phyloP scores from a whole-genome alignment of 92 coral and sea anemone genomes.

The Pocillopora grandis region DNA sequence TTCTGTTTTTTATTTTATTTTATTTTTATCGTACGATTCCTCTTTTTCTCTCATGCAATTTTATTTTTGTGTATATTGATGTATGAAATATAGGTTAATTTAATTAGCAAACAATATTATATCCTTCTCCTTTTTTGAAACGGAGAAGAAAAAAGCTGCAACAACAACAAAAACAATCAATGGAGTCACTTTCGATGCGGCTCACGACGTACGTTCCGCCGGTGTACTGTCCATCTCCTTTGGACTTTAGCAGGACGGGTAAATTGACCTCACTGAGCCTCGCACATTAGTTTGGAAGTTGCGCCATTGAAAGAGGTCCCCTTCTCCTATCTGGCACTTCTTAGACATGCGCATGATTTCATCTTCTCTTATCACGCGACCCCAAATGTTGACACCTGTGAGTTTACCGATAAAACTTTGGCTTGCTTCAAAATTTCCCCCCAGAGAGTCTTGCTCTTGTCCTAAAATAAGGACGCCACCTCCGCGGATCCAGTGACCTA shows the following conservation, averaged over 20 bases:
- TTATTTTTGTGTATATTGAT: no score
- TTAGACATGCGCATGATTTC: neutral
- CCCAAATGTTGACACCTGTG: neutral
- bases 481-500: neutral
- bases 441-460: neutral
- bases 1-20: no score
- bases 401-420: neutral
- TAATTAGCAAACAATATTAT: no score
- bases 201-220: no score
- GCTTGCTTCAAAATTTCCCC: neutral
- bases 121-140: no score
- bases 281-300: neutral
- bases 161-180: no score
- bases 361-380: neutral
- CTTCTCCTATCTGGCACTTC: neutral
- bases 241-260: neutral
- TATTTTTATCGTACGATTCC: no score
- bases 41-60: no score
- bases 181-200: no score
- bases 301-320: neutral
- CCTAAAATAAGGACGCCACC: neutral
- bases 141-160: no score
- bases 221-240: no score
- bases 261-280: neutral
- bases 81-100: no score